phyloP scores from a whole-genome alignment of 1,140 invertebrate genomes.

The Calephelis nemesis region DNA sequence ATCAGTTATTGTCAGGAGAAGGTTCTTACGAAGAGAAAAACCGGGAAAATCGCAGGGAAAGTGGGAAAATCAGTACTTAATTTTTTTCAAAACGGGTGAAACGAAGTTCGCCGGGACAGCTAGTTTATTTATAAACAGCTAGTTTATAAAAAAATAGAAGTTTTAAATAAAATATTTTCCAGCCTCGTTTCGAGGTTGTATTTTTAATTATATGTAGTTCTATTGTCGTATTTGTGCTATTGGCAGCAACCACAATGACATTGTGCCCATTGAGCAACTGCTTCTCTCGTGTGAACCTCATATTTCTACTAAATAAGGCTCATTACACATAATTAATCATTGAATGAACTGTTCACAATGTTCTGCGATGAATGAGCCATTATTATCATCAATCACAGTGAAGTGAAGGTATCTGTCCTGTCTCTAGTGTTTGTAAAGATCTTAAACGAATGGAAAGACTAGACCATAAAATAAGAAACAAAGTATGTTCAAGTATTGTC shows the following conservation, averaged over 20 bases:
- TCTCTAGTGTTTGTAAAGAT: conserved; percentile 7
- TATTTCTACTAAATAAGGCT: conserved; percentile 31
- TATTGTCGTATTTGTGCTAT: conserved; percentile 23
- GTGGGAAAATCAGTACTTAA: no score
- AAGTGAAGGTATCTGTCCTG: conserved; percentile 9
- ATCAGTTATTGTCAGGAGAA: no score
- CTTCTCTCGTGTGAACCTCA: conserved; percentile 31
- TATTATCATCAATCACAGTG: conserved; percentile 8
- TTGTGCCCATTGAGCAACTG: conserved; percentile 37
- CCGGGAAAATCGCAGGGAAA: no score
- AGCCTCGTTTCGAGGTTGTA: not conserved
- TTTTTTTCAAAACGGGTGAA: no score
- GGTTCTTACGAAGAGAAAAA: no score
- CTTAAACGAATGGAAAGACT: not conserved
- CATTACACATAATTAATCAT: conserved; percentile 29
- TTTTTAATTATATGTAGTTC: conserved; percentile 19
- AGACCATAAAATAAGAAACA: not conserved
- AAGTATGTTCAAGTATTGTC: not conserved
- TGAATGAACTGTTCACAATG: conserved; percentile 8
- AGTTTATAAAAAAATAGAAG: no score
- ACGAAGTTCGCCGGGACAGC: no score
- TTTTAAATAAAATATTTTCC: not conserved
- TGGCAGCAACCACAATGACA: conserved; percentile 32
- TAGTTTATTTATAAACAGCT: no score
- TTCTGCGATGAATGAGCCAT: conserved; percentile 9